These are phyloP conservation scores for Trinorchestia longiramus DNA, from an alignment of 1,140 invertebrate genomes.

Conservation along the genomic window DNA sequence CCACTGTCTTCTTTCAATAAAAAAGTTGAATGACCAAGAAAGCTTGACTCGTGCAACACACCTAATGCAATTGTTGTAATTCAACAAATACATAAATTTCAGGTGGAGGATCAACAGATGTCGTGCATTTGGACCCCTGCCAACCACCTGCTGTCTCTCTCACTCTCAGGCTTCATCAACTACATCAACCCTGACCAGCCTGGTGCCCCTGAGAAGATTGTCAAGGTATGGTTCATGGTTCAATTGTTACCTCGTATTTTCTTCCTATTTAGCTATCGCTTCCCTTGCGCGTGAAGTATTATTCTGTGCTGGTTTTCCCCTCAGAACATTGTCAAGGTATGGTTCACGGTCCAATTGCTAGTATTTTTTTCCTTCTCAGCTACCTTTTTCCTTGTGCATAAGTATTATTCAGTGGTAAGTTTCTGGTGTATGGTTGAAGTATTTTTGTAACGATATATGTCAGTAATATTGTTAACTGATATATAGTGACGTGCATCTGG, in stretches of 20 bases:
- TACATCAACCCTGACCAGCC: conserved; percentile 93
- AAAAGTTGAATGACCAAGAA: too few species aligned
- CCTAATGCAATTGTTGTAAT: too few species aligned
- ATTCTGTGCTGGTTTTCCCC: too few species aligned
- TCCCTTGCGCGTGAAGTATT: not conserved
- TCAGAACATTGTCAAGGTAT: conserved; percentile 83
- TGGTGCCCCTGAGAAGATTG: conserved; percentile 82
- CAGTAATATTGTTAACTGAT: too few species aligned
- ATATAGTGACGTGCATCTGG: too few species aligned
- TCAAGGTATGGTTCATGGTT: conserved; percentile 75
- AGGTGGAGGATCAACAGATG: conserved; percentile 81
- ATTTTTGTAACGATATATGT: too few species aligned
- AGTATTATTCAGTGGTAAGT: too few species aligned
- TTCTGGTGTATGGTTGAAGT: too few species aligned
- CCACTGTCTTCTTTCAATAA: too few species aligned
- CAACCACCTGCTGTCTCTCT: conserved; percentile 87
- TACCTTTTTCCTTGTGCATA: too few species aligned
- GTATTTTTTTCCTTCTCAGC: too few species aligned
- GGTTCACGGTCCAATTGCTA: not conserved
- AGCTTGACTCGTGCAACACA: too few species aligned
- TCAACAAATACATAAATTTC: conserved; percentile 66
- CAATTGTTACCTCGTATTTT: not conserved
- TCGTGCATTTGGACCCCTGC: conserved; percentile 94
- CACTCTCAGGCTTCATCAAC: conserved; percentile 94
- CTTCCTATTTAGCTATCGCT: not conserved